phyloP scores from a whole-genome alignment of 1,140 invertebrate genomes.

The Bombus picipes region DNA sequence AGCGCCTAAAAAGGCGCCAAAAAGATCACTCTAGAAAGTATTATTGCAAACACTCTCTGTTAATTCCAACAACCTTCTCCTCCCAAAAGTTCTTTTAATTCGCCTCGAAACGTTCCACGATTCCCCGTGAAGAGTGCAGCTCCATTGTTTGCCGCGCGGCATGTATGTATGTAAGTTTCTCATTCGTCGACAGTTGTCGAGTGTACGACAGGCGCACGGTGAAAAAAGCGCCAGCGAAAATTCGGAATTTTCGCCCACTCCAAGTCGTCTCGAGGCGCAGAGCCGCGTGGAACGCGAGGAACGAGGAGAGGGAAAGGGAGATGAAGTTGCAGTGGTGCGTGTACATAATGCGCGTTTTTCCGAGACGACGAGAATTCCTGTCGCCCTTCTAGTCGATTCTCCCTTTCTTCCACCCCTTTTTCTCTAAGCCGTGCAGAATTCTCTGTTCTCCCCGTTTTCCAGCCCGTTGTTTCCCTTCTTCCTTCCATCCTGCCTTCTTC shows the following conservation, averaged over 20 bases:
- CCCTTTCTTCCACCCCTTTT: background rate
- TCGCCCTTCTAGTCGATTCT: conserved; percentile 35
- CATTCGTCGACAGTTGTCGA: background rate
- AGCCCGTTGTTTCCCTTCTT: background rate
- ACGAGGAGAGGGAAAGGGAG: background rate
- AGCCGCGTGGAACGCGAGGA: background rate
- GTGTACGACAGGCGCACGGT: background rate
- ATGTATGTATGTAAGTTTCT: conserved; percentile 1
- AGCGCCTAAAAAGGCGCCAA: background rate
- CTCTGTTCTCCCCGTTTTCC: conserved; percentile 21
- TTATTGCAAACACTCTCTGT: background rate
- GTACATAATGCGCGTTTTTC: conserved; percentile 67
- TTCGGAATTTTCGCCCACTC: conserved; percentile 60
- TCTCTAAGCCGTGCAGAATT: conserved; percentile 32
- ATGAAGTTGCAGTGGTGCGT: conserved; percentile 56
- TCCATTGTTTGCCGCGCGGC: conserved; percentile 33
- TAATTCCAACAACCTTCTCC: conserved; percentile 10
- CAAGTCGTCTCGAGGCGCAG: conserved; percentile 25
- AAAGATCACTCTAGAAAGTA: conserved; percentile 2
- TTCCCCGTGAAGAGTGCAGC: conserved; percentile 19
- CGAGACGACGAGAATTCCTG: conserved; percentile 63
- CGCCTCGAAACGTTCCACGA: conserved; percentile 15
- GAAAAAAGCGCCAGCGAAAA: conserved; percentile 57
- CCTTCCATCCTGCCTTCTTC: background rate
- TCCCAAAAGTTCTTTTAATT: conserved; percentile 5